A percentile compares a stretch with the other conserved stretches of the same genome.
Conservation (phyloP, 2,113 vertebrate genomes). For the Nesogale talazaci region DNA sequence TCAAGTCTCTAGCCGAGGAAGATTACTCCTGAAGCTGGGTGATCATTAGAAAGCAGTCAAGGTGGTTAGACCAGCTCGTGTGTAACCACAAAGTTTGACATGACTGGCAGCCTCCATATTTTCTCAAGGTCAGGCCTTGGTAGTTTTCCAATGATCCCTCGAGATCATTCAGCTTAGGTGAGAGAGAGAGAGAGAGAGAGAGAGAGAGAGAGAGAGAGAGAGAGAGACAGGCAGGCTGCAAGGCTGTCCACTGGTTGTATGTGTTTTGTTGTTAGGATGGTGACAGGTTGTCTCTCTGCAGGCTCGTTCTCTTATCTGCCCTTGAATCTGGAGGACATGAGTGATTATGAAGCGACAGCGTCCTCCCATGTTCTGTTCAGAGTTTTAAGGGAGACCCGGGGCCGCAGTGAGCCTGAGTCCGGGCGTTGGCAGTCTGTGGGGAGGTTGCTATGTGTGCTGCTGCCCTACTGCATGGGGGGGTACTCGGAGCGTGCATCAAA, state of each 20-base stretch:
- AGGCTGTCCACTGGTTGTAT: rapidly evolving
- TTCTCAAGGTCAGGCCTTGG: neutral
- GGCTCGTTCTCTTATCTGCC: neutral
- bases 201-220: too few species aligned
- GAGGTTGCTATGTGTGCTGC: neutral
- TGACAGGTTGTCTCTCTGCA: neutral
- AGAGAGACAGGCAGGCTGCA: neutral
- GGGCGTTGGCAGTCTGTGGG: rapidly evolving
- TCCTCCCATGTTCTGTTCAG: neutral
- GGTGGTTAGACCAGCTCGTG: neutral
- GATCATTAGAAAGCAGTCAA: neutral
- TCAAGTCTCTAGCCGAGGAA: neutral
- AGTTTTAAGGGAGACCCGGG: neutral
- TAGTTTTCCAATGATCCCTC: neutral
- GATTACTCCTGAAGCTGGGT: neutral
- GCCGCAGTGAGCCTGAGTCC: too few species aligned
- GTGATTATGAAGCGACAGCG: neutral
- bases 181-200: too few species aligned
- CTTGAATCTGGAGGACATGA: neutral
- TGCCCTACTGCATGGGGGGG: rapidly evolving
- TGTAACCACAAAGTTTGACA: neutral
- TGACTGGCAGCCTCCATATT: rapidly evolving
- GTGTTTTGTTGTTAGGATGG: neutral
- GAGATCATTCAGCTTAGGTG: neutral
- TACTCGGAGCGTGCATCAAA: neutral